Evolutionary conservation across 2,888 invertebrate species (phyloP).

Genomic region (Ormia ochracea): DNA sequence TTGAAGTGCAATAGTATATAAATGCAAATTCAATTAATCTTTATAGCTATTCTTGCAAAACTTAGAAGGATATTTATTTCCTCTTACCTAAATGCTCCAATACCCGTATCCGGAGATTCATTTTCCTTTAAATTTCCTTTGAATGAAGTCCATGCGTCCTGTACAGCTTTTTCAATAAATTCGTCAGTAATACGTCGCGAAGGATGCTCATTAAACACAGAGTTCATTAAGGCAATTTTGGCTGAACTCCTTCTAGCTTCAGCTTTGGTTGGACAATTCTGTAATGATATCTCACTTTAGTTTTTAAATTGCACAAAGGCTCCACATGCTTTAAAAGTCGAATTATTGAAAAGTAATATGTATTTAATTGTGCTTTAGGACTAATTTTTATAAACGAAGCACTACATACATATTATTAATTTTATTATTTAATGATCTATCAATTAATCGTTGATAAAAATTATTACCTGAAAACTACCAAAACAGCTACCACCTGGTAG

Average conservation of each 20-base stretch:
- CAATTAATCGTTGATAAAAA: too few species aligned
- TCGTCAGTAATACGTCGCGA: slow-evolving; percentile 94
- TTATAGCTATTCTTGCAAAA: background rate
- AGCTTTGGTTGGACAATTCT: slow-evolving; percentile 96
- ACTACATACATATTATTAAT: background rate
- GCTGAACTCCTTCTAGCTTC: slow-evolving; percentile 95
- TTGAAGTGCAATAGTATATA: too few species aligned
- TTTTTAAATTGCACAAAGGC: too few species aligned
- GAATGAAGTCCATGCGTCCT: slow-evolving; percentile 92
- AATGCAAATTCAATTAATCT: background rate
- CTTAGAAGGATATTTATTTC: background rate
- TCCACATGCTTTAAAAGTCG: too few species aligned
- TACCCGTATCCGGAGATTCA: slow-evolving; percentile 84
- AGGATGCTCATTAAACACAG: slow-evolving; percentile 97
- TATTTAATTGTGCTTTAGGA: too few species aligned
- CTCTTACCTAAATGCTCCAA: slow-evolving; percentile 82
- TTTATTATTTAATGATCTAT: too few species aligned
- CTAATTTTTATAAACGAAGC: too few species aligned
- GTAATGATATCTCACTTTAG: slow-evolving; percentile 67
- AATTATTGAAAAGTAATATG: too few species aligned
- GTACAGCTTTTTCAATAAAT: slow-evolving; percentile 94
- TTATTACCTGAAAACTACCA: slow-evolving; percentile 91
- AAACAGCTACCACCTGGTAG: slow-evolving; percentile 97
- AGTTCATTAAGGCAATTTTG: slow-evolving; percentile 97
- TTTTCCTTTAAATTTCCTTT: slow-evolving; percentile 81